phyloP scores from a whole-genome alignment of 2,113 vertebrate species.

The Garra rufa region DNA sequence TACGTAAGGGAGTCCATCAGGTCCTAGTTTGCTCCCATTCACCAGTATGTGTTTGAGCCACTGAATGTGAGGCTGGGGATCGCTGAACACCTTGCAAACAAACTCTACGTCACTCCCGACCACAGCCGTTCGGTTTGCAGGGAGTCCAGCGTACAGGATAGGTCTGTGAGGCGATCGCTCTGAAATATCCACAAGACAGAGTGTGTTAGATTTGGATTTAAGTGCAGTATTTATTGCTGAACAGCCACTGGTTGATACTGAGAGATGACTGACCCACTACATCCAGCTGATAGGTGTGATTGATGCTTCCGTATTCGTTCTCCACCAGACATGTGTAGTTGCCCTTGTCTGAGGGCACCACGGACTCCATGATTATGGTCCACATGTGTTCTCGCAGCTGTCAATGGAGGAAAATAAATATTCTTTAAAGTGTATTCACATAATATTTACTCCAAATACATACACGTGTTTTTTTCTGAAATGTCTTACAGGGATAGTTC shows the following conservation, averaged over 20 bases:
- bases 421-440: neutral
- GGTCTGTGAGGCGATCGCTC: constrained; percentile 95
- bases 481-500: no score
- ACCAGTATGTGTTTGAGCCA: constrained; percentile 98
- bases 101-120: constrained; percentile 97
- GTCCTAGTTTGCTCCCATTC: constrained; percentile 90
- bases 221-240: neutral
- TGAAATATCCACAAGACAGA: constrained; percentile 43
- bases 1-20: constrained; percentile 89
- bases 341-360: constrained; percentile 96
- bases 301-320: constrained; percentile 93
- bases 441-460: neutral
- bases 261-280: constrained; percentile 87
- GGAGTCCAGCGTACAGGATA: constrained; percentile 94
- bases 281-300: constrained; percentile 98
- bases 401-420: neutral
- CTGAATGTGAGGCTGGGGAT: constrained; percentile 98
- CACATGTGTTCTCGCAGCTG: constrained; percentile 94
- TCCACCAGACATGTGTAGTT: constrained; percentile 98
- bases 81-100: constrained; percentile 97
- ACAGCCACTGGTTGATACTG: neutral
- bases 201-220: neutral
- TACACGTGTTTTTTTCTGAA: no score
- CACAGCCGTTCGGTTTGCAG: constrained; percentile 92
- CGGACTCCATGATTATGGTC: constrained; percentile 99